These are phyloP conservation scores for Sebastiscus tertius DNA, from an alignment of 2,797 vertebrate genomes.

Conservation along the genomic window DNA sequence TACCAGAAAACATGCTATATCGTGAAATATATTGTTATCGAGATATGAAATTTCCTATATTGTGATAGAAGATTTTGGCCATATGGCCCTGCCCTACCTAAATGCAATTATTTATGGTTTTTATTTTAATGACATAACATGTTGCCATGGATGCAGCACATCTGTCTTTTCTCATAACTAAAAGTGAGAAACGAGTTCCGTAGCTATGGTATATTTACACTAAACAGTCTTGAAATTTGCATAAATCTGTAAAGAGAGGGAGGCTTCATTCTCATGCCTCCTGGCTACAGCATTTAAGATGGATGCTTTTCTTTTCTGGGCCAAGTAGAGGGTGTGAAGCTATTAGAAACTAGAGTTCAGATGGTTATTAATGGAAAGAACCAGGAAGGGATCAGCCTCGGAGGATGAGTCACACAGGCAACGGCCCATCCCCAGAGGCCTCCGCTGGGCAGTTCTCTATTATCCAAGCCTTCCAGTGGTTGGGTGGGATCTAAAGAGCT, in stretches of 20 bases:
- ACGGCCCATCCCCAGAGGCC: constrained; percentile 62
- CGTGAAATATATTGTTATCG: too few relatives aligned
- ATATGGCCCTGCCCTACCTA: too few relatives aligned
- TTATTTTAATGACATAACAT: neutral
- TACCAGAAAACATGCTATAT: too few relatives aligned
- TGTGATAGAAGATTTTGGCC: neutral
- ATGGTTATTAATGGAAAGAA: constrained; percentile 79
- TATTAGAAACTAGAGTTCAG: constrained; percentile 64
- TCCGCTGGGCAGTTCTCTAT: constrained; percentile 68
- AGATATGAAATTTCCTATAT: too few relatives aligned
- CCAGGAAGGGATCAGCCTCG: constrained; percentile 54
- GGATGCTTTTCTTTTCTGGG: constrained; percentile 56
- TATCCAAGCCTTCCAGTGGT: constrained; percentile 62
- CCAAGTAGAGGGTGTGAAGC: constrained; percentile 59
- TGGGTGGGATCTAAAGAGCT: constrained; percentile 58
- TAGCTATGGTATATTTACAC: constrained; percentile 5
- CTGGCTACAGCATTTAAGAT: constrained; percentile 23
- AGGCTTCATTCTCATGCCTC: constrained; percentile 10
- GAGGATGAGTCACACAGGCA: constrained; percentile 76
- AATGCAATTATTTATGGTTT: neutral
- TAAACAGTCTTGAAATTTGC: constrained; percentile 20
- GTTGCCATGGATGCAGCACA: neutral
- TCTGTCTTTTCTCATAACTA: neutral
- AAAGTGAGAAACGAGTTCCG: constrained; percentile 7
- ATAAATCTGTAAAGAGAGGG: constrained; percentile 16